Evolutionary conservation across 2,888 invertebrate species (phyloP), one percentile per base, ranked within the genome.

Genomic region (Andrena praecox): DNA sequence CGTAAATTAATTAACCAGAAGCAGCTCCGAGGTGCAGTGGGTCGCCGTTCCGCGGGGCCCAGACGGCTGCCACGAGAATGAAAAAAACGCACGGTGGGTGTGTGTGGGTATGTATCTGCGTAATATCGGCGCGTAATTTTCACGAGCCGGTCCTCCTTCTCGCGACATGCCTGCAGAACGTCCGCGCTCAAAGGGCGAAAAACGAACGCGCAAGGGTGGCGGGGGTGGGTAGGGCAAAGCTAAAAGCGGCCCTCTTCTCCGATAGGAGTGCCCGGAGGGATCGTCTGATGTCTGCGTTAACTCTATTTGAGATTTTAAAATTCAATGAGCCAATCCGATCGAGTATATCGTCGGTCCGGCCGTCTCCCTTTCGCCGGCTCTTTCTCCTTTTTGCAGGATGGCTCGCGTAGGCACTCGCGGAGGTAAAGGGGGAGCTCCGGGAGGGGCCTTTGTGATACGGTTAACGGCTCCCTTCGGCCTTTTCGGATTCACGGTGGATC

Each of bases 251-350:
- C 62, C 68, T 75, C 76, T 74, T 82, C 78, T 77, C 63, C 74
- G 77, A 69, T 63, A 73, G 78, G 75, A 85, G 82, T 72, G 67
- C 69, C 73, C 56, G 56, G 73, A 42, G 48, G 27, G 33, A 24
- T 7, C 52, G 64, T 88, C 85, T 85, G 87, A 88, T 88, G 89
- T 88, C 87, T 85, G 80, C 81, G 84, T 84, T 87, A 85, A 90
- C 87, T 84, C 87, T 84, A 84, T 87, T 87, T 85, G 86, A 83
- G 77, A 89, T 89, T 90, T 91, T 85, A 84, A 91, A 91, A 88
- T 90, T 89, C 89, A 90, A 91, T 86, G 90, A 90, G 85, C 85
- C 89, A 86, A 89, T 89, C 87, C 85, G 86, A 88, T 88, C 87
- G 87, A 81, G 74, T 81, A 75, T 85, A 87, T 80, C 80, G 76